A percentile compares a stretch with the other conserved stretches of the same genome.
phyloP scores from a whole-genome alignment of 2,797 vertebrate species.

The Sebastes alutus region DNA sequence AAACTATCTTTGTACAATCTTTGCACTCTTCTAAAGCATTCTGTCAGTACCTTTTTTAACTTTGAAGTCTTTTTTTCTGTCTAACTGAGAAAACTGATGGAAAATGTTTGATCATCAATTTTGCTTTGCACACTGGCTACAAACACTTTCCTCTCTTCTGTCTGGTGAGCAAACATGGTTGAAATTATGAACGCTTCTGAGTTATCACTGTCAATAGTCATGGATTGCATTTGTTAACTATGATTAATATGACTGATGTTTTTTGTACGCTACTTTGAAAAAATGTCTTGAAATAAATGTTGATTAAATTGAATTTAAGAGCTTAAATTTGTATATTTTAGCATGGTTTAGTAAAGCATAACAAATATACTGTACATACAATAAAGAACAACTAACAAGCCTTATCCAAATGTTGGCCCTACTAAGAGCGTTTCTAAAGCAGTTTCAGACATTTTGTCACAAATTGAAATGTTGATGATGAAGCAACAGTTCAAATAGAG shows the following conservation, averaged over 20 bases:
- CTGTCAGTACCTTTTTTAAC: neutral
- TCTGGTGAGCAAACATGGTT: slow-evolving; percentile 42
- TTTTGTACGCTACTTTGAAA: neutral
- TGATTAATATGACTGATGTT: slow-evolving; percentile 27
- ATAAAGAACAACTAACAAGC: neutral
- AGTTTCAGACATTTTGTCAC: neutral
- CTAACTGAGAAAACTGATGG: neutral
- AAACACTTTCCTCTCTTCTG: slow-evolving; percentile 10
- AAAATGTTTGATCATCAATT: slow-evolving; percentile 33
- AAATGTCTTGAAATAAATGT: neutral
- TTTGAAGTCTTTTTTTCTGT: neutral
- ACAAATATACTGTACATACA: neutral
- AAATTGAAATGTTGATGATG: neutral
- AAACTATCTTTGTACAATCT: neutral
- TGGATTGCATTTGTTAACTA: slow-evolving; percentile 3
- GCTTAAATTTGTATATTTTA: neutral
- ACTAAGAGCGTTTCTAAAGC: neutral
- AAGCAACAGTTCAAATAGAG: neutral
- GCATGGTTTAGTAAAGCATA: neutral
- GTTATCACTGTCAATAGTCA: slow-evolving; percentile 19
- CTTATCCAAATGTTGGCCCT: neutral
- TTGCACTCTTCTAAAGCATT: neutral
- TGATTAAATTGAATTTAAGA: neutral
- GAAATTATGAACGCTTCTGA: slow-evolving; percentile 18
- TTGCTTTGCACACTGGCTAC: slow-evolving; percentile 9